A percentile compares a stretch with the other conserved stretches of the same genome.
Evolutionary conservation across 1,140 invertebrate genomes (phyloP).

Genomic region (Bombus fervidus): DNA sequence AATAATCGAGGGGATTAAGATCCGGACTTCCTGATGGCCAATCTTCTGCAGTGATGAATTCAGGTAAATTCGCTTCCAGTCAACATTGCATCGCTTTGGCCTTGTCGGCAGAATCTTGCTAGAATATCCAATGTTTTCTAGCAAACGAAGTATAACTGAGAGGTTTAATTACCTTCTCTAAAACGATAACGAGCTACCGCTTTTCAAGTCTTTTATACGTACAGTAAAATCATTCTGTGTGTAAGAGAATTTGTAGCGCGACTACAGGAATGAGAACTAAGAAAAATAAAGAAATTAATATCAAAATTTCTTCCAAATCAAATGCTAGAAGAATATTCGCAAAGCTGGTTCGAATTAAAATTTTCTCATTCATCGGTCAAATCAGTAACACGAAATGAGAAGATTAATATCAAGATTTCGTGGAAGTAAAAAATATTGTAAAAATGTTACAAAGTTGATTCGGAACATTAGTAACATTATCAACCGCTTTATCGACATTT

Average conservation of each 20-base stretch:
- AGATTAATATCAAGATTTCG: not conserved
- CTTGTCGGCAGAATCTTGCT: not conserved
- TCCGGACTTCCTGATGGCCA: not conserved
- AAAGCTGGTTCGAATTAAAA: not conserved
- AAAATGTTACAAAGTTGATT: not conserved
- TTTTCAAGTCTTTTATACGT: not conserved
- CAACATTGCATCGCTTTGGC: not conserved
- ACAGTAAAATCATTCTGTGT: not conserved
- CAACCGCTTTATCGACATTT: not conserved
- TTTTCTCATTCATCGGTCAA: not conserved
- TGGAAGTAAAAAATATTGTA: not conserved
- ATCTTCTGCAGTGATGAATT: not conserved
- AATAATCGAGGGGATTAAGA: not conserved
- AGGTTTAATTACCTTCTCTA: not conserved
- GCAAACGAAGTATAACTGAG: not conserved
- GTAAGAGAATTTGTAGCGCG: not conserved
- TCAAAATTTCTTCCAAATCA: too few species aligned
- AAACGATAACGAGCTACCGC: not conserved
- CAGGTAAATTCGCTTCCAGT: not conserved
- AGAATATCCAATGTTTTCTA: constrained; percentile 1
- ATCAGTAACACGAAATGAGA: not conserved
- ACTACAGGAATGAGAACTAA: not conserved
- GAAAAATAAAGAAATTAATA: not conserved
- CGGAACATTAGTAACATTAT: not conserved
- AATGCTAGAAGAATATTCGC: not conserved